Percentiles rank a stretch among this genome's conserved stretches.
phyloP scores from a whole-genome alignment of 2,113 vertebrate species.

The Phoenicopterus ruber region DNA sequence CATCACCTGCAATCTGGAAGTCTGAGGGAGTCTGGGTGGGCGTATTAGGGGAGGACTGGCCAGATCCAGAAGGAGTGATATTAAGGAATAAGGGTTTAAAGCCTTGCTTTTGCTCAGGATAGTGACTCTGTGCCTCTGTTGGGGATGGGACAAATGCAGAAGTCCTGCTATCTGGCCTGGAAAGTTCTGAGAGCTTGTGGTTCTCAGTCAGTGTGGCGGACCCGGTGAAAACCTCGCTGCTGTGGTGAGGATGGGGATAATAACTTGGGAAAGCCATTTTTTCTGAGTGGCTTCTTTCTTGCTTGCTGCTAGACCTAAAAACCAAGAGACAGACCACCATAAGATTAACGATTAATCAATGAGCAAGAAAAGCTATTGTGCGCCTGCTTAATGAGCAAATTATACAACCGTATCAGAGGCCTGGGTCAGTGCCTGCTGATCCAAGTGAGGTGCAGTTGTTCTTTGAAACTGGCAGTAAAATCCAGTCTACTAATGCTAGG shows the following conservation, averaged over 20 bases:
- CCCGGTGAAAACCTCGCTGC: not conserved
- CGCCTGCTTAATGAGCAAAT: not conserved
- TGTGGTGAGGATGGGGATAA: not conserved
- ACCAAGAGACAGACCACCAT: not conserved
- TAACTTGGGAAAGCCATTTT: not conserved
- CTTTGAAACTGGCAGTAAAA: not conserved
- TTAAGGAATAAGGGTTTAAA: slow-evolving; percentile 13
- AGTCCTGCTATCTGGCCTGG: slow-evolving; percentile 33
- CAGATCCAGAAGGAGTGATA: not conserved
- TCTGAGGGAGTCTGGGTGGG: not conserved
- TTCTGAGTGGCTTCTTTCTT: slow-evolving; percentile 58
- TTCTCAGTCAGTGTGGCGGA: not conserved
- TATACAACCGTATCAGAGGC: not conserved
- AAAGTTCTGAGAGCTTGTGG: slow-evolving; percentile 30
- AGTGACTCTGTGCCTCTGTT: slow-evolving; percentile 9
- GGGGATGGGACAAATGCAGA: slow-evolving; percentile 16
- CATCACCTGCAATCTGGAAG: not conserved
- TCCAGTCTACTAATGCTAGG: no score
- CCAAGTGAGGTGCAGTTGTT: not conserved
- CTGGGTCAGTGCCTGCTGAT: not conserved
- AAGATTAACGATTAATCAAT: not conserved
- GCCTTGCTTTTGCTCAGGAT: slow-evolving; percentile 37
- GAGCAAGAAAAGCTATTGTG: not conserved
- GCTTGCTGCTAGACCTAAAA: slow-evolving; percentile 52
- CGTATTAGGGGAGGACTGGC: not conserved